Conservation (phyloP, 2,113 vertebrate genomes). For the human (Homo sapiens) region GRCh38 chr5:107682501-107683000, state of each 20-base stretch:
- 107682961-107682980: not conserved
- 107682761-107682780: not conserved
- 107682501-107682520: not conserved
- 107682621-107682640: not conserved
- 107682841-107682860: not conserved
- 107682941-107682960: not conserved
- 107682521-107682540: not conserved
- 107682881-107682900: not conserved
- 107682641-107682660: not conserved
- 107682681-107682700: not conserved
- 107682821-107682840: not conserved
- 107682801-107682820: not conserved
- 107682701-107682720: not conserved
- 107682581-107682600: not conserved
- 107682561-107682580: not conserved
- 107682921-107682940: not conserved
- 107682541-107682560: not conserved
- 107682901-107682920: not conserved
- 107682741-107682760: not conserved
- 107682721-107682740: slow-evolving; percentile 2
- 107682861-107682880: not conserved
- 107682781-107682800: not conserved
- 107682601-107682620: not conserved
- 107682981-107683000: not conserved
- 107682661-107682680: not conserved